These are phyloP conservation scores for Babyrousa celebensis DNA, from an alignment of 2,797 vertebrate genomes.

Conservation along the genomic window DNA sequence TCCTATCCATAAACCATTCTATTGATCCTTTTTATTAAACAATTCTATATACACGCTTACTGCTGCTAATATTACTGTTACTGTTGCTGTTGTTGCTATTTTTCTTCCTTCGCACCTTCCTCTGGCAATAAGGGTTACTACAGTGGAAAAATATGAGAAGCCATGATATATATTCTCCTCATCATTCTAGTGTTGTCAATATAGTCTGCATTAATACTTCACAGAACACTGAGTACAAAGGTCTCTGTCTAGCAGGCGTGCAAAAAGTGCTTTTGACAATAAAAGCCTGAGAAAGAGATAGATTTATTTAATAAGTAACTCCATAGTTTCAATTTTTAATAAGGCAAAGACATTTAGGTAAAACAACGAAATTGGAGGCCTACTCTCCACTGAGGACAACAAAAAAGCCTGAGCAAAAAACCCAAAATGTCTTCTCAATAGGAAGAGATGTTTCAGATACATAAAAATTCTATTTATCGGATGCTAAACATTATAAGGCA, in stretches of 20 bases:
- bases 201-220: neutral
- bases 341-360: neutral
- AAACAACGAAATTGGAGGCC: neutral
- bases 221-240: neutral
- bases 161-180: neutral
- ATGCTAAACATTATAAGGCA: neutral
- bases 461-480: neutral
- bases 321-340: conserved; percentile 29
- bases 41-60: neutral
- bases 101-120: neutral
- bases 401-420: neutral
- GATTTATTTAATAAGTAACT: neutral
- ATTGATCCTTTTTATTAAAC: neutral
- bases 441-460: conserved; percentile 4
- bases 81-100: neutral
- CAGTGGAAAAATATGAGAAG: neutral
- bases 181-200: neutral
- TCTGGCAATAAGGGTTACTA: neutral
- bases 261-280: conserved; percentile 37
- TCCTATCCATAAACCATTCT: neutral
- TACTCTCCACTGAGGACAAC: neutral
- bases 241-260: neutral
- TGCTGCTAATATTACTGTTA: neutral
- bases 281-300: neutral
- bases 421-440: conserved; percentile 24